Conservation (phyloP, 2,113 vertebrate species). For the Vulpes vulpes region DNA sequence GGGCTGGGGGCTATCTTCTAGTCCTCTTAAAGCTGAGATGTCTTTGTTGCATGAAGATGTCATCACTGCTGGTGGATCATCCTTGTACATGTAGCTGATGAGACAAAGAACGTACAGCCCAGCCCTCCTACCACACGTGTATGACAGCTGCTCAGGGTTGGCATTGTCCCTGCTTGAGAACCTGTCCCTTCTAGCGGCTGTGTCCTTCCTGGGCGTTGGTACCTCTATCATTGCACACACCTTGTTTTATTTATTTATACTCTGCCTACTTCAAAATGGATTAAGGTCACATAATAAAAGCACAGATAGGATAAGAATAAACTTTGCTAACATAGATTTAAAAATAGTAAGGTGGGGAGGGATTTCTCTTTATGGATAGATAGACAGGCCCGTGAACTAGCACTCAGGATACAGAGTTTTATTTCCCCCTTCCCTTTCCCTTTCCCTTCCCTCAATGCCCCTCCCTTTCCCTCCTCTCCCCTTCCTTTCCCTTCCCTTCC, state of each 20-base stretch:
- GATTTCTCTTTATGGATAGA: background rate
- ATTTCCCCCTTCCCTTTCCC: background rate
- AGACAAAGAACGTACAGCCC: background rate
- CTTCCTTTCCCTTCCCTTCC: no score
- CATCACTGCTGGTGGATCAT: background rate
- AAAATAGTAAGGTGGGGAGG: background rate
- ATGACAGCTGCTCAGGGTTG: no score
- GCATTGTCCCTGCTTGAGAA: background rate
- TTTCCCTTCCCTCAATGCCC: background rate
- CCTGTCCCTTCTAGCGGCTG: no score
- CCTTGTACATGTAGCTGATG: background rate
- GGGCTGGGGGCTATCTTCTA: background rate
- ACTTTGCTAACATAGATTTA: background rate
- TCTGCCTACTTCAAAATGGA: background rate
- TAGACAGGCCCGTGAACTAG: background rate
- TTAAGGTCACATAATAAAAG: background rate
- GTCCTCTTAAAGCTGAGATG: background rate
- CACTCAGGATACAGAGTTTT: background rate
- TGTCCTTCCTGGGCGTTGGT: background rate
- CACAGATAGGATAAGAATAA: background rate
- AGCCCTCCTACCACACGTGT: rapidly evolving
- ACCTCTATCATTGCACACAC: background rate
- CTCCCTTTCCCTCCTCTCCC: no score
- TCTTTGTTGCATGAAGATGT: background rate
- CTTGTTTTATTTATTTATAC: background rate